Evolutionary conservation across 2,113 vertebrate genomes (phyloP).

Genomic region (Callithrix jacchus): DNA sequence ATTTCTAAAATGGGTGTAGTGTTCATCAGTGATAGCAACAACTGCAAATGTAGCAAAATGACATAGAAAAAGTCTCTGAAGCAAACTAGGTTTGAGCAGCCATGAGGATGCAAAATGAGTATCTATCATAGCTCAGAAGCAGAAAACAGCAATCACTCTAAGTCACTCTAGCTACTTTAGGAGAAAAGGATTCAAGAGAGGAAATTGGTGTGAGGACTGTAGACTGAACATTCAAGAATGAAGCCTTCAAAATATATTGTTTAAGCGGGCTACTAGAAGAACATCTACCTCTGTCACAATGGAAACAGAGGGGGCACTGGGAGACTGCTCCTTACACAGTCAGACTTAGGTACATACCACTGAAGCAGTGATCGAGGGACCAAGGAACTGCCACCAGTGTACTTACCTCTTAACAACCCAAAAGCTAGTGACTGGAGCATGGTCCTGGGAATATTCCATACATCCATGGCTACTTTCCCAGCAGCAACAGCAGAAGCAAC

Average conservation of each 20-base stretch:
- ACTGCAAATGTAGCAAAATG: not conserved
- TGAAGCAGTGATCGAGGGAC: not conserved
- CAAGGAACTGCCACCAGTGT: not conserved
- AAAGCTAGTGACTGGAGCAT: not conserved
- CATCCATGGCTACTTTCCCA: not conserved
- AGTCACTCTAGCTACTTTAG: not conserved
- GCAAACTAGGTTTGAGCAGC: not conserved
- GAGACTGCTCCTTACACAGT: rapidly evolving
- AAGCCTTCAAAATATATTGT: not conserved
- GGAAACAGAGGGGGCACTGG: not conserved
- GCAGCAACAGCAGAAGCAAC: not conserved
- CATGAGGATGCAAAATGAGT: not conserved
- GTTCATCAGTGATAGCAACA: not conserved
- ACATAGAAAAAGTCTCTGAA: not conserved
- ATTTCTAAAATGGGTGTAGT: not conserved
- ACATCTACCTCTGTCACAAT: not conserved
- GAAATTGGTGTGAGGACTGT: not conserved
- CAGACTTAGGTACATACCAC: not conserved
- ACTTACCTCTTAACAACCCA: not conserved
- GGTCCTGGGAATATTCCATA: rapidly evolving
- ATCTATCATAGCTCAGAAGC: not conserved
- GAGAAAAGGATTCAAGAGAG: not conserved
- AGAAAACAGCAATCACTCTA: not conserved
- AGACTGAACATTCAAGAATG: not conserved
- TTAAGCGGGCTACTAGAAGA: not conserved